These are phyloP conservation scores for Lepidurus couesii DNA, from an alignment of 1,140 invertebrate species.

Conservation along the genomic window DNA sequence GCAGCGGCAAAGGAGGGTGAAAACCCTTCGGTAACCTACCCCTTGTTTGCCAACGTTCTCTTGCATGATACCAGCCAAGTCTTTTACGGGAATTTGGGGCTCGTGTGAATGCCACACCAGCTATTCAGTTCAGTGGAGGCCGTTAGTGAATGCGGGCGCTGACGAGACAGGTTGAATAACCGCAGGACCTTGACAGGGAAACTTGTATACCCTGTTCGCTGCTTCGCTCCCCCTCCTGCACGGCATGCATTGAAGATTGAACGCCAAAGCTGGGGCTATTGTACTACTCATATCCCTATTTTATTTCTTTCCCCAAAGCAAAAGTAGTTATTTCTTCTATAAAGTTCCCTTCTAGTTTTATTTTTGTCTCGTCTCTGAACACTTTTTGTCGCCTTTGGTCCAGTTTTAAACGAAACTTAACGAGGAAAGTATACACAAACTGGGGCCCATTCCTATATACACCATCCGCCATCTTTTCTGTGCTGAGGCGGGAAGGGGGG, in stretches of 20 bases:
- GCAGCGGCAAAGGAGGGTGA: neutral
- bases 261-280: too few relatives aligned
- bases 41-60: neutral
- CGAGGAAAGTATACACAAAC: too few relatives aligned
- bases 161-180: constrained; percentile 18
- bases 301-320: too few relatives aligned
- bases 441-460: too few relatives aligned
- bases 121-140: constrained; percentile 6
- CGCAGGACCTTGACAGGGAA: constrained; percentile 12
- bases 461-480: too few relatives aligned
- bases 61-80: neutral
- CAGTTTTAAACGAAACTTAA: too few relatives aligned
- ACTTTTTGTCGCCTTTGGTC: neutral
- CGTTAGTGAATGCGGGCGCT: constrained; percentile 7
- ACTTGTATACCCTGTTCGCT: constrained; percentile 3
- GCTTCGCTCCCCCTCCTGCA: neutral
- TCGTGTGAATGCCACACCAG: neutral
- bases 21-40: neutral
- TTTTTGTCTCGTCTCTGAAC: neutral
- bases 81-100: neutral
- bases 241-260: neutral
- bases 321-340: neutral
- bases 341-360: neutral
- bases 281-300: too few relatives aligned
- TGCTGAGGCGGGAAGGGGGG: neutral